These are phyloP conservation scores for Pangasius larnaudii DNA, from an alignment of 2,797 vertebrate genomes.

Conservation along the genomic window DNA sequence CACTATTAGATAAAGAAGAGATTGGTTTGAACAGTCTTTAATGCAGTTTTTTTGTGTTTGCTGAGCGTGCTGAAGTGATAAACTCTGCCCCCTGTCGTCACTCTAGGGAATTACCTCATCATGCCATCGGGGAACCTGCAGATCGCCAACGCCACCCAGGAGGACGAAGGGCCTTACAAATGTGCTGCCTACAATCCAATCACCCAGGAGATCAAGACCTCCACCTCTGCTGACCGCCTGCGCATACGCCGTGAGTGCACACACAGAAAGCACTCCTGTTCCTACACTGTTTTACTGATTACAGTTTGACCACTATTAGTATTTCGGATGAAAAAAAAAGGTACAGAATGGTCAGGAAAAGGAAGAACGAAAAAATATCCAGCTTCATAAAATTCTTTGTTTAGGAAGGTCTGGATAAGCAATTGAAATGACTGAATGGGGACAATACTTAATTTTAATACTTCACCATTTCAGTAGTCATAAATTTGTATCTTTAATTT, in stretches of 20 bases:
- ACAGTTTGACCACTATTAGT: not conserved
- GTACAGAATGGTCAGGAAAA: not conserved
- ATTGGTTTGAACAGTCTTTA: not conserved
- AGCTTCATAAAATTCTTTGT: not conserved
- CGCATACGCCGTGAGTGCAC: slow-evolving; percentile 89
- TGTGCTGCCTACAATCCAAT: slow-evolving; percentile 96
- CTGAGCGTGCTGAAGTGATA: not conserved
- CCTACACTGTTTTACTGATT: not conserved
- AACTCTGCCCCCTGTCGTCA: slow-evolving; percentile 1
- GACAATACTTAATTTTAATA: not conserved
- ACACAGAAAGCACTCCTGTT: not conserved
- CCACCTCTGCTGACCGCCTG: slow-evolving; percentile 88
- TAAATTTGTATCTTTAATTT: not conserved
- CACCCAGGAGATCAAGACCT: slow-evolving; percentile 96
- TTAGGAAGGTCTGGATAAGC: not conserved
- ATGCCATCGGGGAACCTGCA: slow-evolving; percentile 98
- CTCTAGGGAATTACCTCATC: slow-evolving; percentile 94
- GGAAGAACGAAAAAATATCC: not conserved
- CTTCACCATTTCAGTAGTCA: not conserved
- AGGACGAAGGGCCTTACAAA: slow-evolving; percentile 94
- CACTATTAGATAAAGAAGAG: not conserved
- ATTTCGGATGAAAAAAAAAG: not conserved
- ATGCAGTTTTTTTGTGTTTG: slow-evolving; percentile 7
- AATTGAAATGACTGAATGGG: too few species aligned
- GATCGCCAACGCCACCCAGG: slow-evolving; percentile 93